Evolutionary conservation across 1,140 invertebrate species (phyloP).

Genomic region (Limonius californicus): DNA sequence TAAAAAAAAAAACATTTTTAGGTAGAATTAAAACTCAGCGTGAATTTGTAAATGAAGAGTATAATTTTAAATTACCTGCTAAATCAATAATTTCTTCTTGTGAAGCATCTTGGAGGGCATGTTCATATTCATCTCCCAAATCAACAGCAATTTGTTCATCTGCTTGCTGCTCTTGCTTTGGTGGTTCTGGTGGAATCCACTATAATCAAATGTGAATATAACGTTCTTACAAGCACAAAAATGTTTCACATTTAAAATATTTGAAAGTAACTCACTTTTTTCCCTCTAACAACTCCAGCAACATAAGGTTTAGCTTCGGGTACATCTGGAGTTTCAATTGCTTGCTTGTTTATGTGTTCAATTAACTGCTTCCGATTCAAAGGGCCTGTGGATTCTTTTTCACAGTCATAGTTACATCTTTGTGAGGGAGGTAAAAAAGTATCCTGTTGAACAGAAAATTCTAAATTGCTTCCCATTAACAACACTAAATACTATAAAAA

Average conservation of each 20-base stretch:
- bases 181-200: conserved; percentile 85
- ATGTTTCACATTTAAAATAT: too few relatives aligned
- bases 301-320: conserved; percentile 94
- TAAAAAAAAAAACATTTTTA: conserved; percentile 49
- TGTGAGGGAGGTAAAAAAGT: conserved; percentile 93
- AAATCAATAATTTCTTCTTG: conserved; percentile 99
- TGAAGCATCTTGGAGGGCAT: conserved; percentile 82
- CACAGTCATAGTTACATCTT: conserved; percentile 92
- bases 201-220: conserved; percentile 46
- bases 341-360: conserved; percentile 96
- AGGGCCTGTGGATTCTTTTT: conserved; percentile 92
- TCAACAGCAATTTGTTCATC: conserved; percentile 90
- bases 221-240: too few relatives aligned
- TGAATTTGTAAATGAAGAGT: not conserved
- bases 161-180: conserved; percentile 70
- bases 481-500: not conserved
- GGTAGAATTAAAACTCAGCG: not conserved
- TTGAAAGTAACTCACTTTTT: conserved; percentile 74
- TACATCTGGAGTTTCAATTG: conserved; percentile 94
- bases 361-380: conserved; percentile 94
- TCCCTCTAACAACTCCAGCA: conserved; percentile 83
- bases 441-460: conserved; percentile 66
- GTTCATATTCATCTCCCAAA: conserved; percentile 93
- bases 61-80: conserved; percentile 65
- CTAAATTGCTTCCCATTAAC: not conserved